Evolutionary conservation across 2,797 vertebrate species (phyloP), one percentile per base, ranked within the genome.

Genomic region (Coregonus suidteri): DNA sequence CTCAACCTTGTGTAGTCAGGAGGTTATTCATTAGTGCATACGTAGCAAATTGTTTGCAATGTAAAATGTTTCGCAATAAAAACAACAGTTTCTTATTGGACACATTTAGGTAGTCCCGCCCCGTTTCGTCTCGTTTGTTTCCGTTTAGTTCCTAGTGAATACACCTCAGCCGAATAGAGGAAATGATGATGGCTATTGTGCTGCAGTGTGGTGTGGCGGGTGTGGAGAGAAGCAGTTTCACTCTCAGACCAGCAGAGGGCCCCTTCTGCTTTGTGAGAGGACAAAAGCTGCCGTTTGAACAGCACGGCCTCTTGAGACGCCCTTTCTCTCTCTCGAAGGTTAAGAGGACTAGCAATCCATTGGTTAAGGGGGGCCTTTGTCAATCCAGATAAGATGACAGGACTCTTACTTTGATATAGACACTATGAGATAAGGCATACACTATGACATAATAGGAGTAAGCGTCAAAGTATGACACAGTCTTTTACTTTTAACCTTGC

Each of bases 191-290:
- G 70, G 41, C 20, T 41, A 20, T 20, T 72, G 25, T 54, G 71
- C 52, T 51, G 47, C 16, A 25, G 6, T 15, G 31, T 53, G 71
- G 11, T 6, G 56, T 25, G 9, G 7, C 1, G 47, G 20, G 51
- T 35, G 34, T 70, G 15, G 15, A 41, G 34, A 16, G 30, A 34
- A 25, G 74, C 70, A 72, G 30, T 77, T 73, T 34, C 18, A 34
- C 3, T 52, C 6, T 62, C 3, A 13, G 51, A 13, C 68, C 84
- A 82, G 74, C 4, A 75, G 82, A 75, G 75, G 82, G 80, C 6
- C 80, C 78, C 82, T 82, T 86, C 82, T 77, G 53, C 80, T 54
- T 16, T 74, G 65, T 35, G 66, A 69, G 79, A 76, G 71, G 78
- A 80, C 75, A 72, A 77, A 72, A 34, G n/a, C 64, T 66, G 30